phyloP scores from a whole-genome alignment of 2,113 vertebrate genomes.

The Zosterops lateralis region DNA sequence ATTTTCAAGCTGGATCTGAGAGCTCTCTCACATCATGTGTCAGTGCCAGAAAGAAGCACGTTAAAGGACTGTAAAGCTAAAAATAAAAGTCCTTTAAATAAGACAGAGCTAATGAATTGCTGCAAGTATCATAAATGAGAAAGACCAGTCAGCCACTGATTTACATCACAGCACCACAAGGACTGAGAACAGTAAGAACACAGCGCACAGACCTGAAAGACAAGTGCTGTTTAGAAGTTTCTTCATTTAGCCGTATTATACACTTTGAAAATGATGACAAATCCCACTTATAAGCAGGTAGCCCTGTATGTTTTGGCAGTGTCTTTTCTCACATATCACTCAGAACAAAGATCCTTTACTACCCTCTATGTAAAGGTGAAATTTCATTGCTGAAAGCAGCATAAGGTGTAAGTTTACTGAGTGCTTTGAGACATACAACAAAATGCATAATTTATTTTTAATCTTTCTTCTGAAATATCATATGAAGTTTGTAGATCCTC shows the following conservation, averaged over 20 bases:
- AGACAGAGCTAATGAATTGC: conserved; percentile 15
- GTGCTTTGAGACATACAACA: background rate
- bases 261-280: background rate
- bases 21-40: background rate
- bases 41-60: conserved; percentile 9
- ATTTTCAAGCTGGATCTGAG: conserved; percentile 9
- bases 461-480: background rate
- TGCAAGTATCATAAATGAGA: background rate
- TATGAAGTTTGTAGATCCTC: background rate
- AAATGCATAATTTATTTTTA: background rate
- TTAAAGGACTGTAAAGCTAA: background rate
- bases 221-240: background rate
- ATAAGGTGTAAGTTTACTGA: background rate
- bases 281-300: background rate
- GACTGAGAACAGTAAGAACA: background rate
- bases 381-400: background rate
- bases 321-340: background rate
- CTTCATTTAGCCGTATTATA: background rate
- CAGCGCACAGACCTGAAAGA: background rate
- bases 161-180: background rate
- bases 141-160: background rate
- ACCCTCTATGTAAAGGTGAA: background rate
- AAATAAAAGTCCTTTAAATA: conserved; percentile 23
- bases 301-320: background rate
- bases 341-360: background rate